Conservation (phyloP, 2,113 vertebrate genomes). For the Pandion haliaetus region DNA sequence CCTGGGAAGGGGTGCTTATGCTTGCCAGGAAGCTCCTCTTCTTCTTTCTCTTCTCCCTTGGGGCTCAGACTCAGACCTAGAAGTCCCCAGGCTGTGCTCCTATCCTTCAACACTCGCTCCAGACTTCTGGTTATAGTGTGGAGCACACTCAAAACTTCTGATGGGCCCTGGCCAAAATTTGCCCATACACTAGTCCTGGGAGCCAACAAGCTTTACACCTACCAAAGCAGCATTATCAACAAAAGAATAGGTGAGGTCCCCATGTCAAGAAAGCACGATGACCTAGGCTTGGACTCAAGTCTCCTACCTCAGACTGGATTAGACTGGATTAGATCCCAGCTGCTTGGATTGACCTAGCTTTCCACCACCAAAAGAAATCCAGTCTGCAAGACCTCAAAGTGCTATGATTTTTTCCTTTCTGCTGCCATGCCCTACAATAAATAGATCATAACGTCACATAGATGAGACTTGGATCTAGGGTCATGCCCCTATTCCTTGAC, state of each 20-base stretch:
- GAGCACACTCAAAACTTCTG: neutral
- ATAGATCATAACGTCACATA: neutral
- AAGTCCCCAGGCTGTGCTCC: neutral
- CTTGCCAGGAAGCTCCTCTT: neutral
- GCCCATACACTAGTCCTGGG: neutral
- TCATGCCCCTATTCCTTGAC: neutral
- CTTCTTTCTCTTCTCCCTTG: neutral
- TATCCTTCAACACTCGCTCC: neutral
- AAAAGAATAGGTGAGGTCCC: neutral
- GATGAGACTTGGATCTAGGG: neutral
- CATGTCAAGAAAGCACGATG: accelerated
- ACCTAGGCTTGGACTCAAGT: neutral
- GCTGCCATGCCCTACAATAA: neutral
- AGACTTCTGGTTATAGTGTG: neutral
- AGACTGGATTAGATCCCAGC: neutral
- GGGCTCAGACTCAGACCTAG: neutral
- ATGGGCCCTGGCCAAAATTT: neutral
- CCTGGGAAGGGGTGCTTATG: neutral
- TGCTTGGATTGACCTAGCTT: neutral
- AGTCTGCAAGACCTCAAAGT: neutral
- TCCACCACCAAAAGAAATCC: neutral
- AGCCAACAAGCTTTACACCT: neutral
- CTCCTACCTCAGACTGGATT: neutral
- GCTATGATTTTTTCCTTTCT: neutral
- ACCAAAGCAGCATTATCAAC: neutral